phyloP scores from a whole-genome alignment of 2,888 invertebrate species.

The Rotaria sp. region DNA sequence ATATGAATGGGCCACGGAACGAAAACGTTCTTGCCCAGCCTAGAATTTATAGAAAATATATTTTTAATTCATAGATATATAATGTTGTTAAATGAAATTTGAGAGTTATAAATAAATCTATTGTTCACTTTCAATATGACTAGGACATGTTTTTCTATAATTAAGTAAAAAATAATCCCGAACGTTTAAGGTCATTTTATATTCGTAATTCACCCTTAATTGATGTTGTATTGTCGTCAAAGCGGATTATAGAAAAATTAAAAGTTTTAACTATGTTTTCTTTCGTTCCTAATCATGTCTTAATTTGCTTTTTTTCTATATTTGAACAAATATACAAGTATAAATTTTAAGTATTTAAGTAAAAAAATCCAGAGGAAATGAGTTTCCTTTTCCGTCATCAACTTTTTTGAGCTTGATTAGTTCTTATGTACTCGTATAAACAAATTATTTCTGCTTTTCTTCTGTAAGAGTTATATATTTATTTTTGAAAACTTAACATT shows the following conservation, averaged over 20 bases:
- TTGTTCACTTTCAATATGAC: neutral
- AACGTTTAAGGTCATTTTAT: neutral
- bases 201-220: neutral
- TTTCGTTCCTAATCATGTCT: neutral
- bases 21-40: conserved; percentile 84
- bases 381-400: neutral
- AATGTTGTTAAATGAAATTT: too few species aligned
- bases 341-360: neutral
- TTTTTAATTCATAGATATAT: too few species aligned
- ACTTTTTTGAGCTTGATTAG: too few species aligned
- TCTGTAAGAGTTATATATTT: too few species aligned
- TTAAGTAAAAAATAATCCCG: neutral
- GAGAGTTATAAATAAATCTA: too few species aligned
- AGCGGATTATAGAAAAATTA: neutral
- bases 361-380: neutral
- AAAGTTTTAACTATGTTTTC: neutral
- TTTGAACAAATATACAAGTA: neutral
- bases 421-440: too few species aligned
- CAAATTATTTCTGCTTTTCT: too few species aligned
- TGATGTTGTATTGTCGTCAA: neutral
- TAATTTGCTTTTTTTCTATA: neutral
- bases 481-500: too few species aligned
- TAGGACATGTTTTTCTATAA: neutral
- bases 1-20: conserved; percentile 85
- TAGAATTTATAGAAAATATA: conserved; percentile 49